Conservation (phyloP, 64 coral and sea anemone species). For the Stichodactyla mertensii region DNA sequence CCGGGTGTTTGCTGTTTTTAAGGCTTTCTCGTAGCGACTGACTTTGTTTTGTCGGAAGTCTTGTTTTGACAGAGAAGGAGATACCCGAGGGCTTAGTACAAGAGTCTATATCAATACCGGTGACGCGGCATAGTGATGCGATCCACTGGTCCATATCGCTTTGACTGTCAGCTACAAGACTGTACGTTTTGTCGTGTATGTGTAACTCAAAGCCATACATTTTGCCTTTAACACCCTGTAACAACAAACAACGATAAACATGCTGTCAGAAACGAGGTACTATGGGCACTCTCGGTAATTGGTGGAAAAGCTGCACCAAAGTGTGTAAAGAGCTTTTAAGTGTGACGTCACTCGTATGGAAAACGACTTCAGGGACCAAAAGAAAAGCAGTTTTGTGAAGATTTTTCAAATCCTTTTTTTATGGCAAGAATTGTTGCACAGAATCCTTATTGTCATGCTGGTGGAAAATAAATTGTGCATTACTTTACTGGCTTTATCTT, state of each 20-base stretch:
- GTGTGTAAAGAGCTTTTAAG: no score
- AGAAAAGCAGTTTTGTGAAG: no score
- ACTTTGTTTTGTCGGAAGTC: conserved; percentile 32
- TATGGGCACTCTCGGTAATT: no score
- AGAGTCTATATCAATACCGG: conserved; percentile 86
- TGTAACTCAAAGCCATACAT: conserved; percentile 97
- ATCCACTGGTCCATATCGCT: conserved; percentile 92
- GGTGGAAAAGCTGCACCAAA: no score
- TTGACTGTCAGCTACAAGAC: conserved; percentile 85
- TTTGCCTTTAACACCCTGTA: conserved; percentile 83
- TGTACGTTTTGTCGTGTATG: conserved; percentile 90
- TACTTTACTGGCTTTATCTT: no score
- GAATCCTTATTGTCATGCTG: no score
- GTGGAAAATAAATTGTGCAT: no score
- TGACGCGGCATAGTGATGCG: conserved; percentile 71
- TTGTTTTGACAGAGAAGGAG: conserved; percentile 32
- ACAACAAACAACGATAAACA: neutral
- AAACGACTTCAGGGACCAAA: no score
- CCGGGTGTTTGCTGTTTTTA: conserved; percentile 91
- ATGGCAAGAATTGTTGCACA: no score
- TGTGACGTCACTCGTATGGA: no score
- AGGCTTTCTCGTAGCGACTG: conserved; percentile 83
- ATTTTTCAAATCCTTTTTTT: no score
- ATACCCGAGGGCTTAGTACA: conserved; percentile 34
- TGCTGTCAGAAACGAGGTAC: no score